A percentile compares a stretch with the other conserved stretches of the same genome.
These are phyloP conservation scores for Bombus waltoni DNA, from an alignment of 1,140 invertebrate genomes.

Conservation along the genomic window DNA sequence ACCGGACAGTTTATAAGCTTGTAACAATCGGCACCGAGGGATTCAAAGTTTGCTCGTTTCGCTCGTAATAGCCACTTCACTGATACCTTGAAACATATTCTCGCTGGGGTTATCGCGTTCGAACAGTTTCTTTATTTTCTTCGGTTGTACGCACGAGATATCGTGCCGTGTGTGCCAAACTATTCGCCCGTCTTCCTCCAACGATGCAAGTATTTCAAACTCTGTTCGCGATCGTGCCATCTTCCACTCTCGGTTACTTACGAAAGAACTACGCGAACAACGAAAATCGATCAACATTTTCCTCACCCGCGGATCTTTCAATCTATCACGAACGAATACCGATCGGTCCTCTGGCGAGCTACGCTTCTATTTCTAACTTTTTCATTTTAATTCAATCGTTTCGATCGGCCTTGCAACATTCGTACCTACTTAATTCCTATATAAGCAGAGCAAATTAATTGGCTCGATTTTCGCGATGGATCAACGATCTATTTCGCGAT, in stretches of 20 bases:
- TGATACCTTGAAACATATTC: slow-evolving; percentile 6
- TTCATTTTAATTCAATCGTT: background rate
- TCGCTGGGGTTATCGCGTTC: background rate
- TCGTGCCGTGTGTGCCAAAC: background rate
- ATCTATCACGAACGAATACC: too few relatives aligned
- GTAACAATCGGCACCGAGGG: slow-evolving; percentile 47
- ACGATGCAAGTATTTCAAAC: background rate
- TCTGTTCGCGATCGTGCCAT: too few relatives aligned
- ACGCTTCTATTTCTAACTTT: background rate
- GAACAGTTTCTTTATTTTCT: background rate
- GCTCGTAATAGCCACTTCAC: slow-evolving; percentile 2
- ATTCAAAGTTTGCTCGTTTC: slow-evolving; percentile 47
- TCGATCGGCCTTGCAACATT: too few relatives aligned
- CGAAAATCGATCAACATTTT: background rate
- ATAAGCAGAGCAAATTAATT: background rate
- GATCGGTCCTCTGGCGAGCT: background rate
- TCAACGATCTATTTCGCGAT: background rate
- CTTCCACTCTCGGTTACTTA: background rate
- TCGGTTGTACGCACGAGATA: background rate
- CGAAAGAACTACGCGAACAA: too few relatives aligned
- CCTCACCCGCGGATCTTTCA: too few relatives aligned
- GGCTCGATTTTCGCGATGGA: background rate
- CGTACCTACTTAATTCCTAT: too few relatives aligned
- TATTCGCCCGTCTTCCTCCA: background rate
- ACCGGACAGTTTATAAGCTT: slow-evolving; percentile 34